Evolutionary conservation across 1,140 invertebrate species (phyloP), one percentile per base, ranked within the genome.

Genomic region (Calycopis cecrops): DNA sequence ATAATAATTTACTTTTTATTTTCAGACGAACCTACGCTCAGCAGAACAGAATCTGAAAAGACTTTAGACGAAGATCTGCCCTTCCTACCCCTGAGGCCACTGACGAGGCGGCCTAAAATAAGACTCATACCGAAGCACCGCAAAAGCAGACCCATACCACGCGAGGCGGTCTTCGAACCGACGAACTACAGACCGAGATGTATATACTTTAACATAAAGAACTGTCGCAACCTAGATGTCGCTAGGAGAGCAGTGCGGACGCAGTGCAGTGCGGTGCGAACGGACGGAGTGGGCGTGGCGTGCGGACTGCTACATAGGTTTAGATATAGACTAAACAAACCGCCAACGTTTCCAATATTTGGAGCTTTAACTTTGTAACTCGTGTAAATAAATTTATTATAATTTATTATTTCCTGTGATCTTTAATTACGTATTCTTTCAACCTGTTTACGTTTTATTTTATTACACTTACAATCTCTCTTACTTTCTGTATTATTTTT

Each of bases 241-340:
- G 17, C 28, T 28, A 49, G 44, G 35, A 42, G 50, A 21, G 34
- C 44, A 28, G 38, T 57, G 9, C 61, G 51, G 17, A 62, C 52
- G 35, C 49, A 60, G 38, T 57, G 57, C 42, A 51, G 55, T 65
- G 60, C 49, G 10, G 35, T 40, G 1, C 50, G 53, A 16, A 16
- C 38, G 7, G 57, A 21, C 9, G 62, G 67, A 44, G 69, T 69
- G 7, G 56, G 74, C 0, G 66, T 76, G 0, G 73, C 73, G 0
- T 74, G 70, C 44, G 79, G 82, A 35, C 59, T 75, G 8, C 62
- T 85, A 21, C 67, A 77, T 68, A 76, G 79, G 47, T 85, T 85
- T 76, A 80, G 59, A 63, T 83, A 76, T 69, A 83, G 63, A 71
- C 49, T 77, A 51, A 81, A 65, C 16, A 69, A 64, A 62, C 56